Base-by-base conservation (phyloP, 2,113 vertebrate species). In the Elanus axillaris region DNA sequence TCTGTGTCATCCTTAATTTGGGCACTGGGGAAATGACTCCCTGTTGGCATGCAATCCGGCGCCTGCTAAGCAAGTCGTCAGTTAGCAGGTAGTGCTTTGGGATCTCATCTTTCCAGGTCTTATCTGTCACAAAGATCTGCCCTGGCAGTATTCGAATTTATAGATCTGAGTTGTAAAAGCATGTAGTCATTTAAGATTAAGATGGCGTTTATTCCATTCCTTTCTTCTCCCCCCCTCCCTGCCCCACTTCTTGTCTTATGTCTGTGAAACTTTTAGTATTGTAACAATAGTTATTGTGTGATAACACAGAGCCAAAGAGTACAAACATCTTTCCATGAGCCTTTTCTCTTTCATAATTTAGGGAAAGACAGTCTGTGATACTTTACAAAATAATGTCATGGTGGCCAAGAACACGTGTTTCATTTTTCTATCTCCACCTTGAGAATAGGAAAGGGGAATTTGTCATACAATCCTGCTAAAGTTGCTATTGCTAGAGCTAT, bases 401-500 rank as follows among this genome's bases (percentile, higher is more conserved):
- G 13, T 86, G 32, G 8, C 16, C 32, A 78, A 71, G 45, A 56
- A 47, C 5, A 31, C 38, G 43, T 75, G 36, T 10, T 60, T 88
- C 40, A 52, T 56, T 76, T 85, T 77, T 18, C 14, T 63, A 3
- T 62, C 32, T 83, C 56, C 14, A 27, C 16, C 19, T 52, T 66
- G 26, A 22, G 40, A 64, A 23, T 32, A 62, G 7, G 60, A 67
- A 88, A 87, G 10, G 21, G 64, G 1, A 66, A 53, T 17, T 42
- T 60, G 4, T 74, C 45, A 3, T 60, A 45, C 0, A 0, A 55
- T 62, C 3, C 34, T 73, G 3, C 27, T 84, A 69, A 25, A 45
- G 16, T 12, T 64, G 3, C 7, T 86, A 20, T 38, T 0, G 0
- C 18, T 55, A 81, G 17, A 75, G 17, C 6, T 50, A 2, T 42